A percentile compares a stretch with the other conserved stretches of the same genome.
Conservation (phyloP, 2,113 vertebrate genomes). For the Gorsachius goisagi region DNA sequence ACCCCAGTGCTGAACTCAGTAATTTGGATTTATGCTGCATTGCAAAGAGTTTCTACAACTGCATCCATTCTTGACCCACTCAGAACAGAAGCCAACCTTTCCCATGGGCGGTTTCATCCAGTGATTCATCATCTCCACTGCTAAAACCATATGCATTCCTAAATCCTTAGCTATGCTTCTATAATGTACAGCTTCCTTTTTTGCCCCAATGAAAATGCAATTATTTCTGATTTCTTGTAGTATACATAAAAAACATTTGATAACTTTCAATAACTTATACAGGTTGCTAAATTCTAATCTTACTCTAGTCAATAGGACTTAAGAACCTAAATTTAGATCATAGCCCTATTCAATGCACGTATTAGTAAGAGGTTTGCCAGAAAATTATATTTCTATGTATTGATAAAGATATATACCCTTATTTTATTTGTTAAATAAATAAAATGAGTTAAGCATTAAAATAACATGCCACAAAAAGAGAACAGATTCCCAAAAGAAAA, state of each 20-base stretch:
- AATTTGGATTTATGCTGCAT: background rate
- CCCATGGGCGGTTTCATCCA: background rate
- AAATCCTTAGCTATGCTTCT: background rate
- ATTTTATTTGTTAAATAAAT: background rate
- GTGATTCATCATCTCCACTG: background rate
- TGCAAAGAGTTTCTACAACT: background rate
- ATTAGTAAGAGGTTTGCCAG: background rate
- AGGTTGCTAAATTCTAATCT: background rate
- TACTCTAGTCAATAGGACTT: background rate
- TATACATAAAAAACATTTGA: background rate
- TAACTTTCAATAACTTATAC: background rate
- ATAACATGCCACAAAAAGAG: background rate
- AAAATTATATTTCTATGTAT: background rate
- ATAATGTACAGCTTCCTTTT: background rate
- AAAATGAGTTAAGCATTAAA: background rate
- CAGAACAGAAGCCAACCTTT: background rate
- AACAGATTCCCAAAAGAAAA: background rate
- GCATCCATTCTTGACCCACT: background rate
- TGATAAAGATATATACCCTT: background rate
- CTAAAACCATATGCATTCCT: background rate
- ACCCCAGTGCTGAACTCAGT: background rate
- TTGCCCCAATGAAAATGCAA: background rate
- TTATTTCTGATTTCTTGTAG: background rate
- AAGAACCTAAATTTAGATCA: background rate
- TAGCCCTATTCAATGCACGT: background rate